phyloP scores from a whole-genome alignment of 2,888 invertebrate genomes.

The Pammene aurita region DNA sequence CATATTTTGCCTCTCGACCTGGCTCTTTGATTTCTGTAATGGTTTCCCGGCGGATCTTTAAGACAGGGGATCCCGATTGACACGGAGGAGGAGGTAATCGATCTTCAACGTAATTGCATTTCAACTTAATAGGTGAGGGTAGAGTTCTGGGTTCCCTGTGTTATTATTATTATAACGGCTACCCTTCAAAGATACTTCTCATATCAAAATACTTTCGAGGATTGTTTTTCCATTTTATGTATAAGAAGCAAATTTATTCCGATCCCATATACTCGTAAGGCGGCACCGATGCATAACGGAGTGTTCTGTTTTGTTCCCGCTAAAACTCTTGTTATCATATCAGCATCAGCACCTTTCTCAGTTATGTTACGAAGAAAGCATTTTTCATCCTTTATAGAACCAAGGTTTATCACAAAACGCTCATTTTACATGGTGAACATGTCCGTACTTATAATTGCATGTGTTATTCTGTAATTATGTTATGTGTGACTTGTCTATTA shows the following conservation, averaged over 20 bases:
- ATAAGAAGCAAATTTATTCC: constrained; percentile 12
- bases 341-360: background rate
- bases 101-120: constrained; percentile 3
- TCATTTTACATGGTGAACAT: background rate
- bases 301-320: background rate
- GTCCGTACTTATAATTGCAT: no score
- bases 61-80: constrained; percentile 7
- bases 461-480: no score
- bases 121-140: background rate
- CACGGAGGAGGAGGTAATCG: background rate
- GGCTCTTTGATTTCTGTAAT: constrained; percentile 54
- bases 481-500: no score
- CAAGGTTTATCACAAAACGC: background rate
- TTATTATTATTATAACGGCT: background rate
- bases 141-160: background rate
- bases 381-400: background rate
- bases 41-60: constrained; percentile 49
- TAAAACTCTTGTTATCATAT: background rate
- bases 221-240: constrained; percentile 8
- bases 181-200: background rate
- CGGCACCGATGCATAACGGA: background rate
- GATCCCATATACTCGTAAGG: background rate
- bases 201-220: background rate
- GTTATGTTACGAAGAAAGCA: background rate
- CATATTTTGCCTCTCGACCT: constrained; percentile 46